phyloP scores from a whole-genome alignment of 2,888 invertebrate genomes.

The Melolontha melolontha region DNA sequence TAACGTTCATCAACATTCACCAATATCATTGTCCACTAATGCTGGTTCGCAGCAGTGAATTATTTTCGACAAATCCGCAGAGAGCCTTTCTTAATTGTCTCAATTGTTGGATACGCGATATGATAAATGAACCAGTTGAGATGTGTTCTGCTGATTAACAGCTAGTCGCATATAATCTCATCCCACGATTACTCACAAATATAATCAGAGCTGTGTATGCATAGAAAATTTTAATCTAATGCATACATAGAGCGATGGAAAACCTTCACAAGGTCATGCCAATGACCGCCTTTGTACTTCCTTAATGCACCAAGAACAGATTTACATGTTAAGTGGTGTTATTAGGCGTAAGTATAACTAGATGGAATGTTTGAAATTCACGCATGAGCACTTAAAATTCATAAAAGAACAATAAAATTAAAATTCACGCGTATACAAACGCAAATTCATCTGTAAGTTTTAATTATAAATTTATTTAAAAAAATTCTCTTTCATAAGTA shows the following conservation, averaged over 20 bases:
- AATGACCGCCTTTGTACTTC: conserved; percentile 39
- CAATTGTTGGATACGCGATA: neutral
- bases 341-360: conserved; percentile 17
- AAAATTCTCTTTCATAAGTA: no score
- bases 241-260: conserved; percentile 20
- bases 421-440: neutral
- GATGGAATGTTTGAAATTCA: conserved; percentile 26
- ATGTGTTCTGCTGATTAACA: neutral
- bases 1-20: conserved; percentile 14
- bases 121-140: neutral
- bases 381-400: conserved; percentile 3
- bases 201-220: conserved; percentile 8
- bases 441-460: neutral
- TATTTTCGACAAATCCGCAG: conserved; percentile 1
- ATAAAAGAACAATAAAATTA: neutral
- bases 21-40: conserved; percentile 5
- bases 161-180: neutral
- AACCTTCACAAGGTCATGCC: conserved; percentile 41
- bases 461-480: no score
- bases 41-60: no score
- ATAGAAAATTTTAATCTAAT: conserved; percentile 11
- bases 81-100: neutral
- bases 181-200: neutral
- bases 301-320: conserved; percentile 22
- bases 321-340: conserved; percentile 29